phyloP scores from a whole-genome alignment of 2,113 vertebrate species.

The Pao palembangensis region DNA sequence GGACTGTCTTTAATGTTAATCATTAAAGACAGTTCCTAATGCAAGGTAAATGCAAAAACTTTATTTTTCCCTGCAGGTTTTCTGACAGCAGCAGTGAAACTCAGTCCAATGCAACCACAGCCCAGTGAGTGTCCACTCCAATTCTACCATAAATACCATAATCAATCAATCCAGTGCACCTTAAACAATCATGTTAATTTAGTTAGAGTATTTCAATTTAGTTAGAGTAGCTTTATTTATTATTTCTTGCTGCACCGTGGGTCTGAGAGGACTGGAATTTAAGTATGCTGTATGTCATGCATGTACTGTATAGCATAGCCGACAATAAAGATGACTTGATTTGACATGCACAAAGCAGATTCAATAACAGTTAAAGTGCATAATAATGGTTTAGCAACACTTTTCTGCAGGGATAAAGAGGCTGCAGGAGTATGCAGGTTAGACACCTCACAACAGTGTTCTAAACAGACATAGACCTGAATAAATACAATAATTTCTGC shows the following conservation, averaged over 20 bases:
- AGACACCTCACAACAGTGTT: background rate
- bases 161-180: too few relatives aligned
- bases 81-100: conserved; percentile 2
- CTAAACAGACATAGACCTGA: background rate
- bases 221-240: too few relatives aligned
- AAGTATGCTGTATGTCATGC: too few relatives aligned
- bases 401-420: conserved; percentile 54
- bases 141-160: background rate
- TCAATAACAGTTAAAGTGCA: background rate
- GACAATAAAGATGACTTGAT: too few relatives aligned
- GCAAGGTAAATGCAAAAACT: background rate
- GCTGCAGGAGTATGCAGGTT: conserved; percentile 70
- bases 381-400: background rate
- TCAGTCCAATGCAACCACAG: conserved; percentile 31
- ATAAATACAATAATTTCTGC: background rate
- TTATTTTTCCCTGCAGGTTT: conserved; percentile 50
- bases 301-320: too few relatives aligned
- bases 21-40: background rate
- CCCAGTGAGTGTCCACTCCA: conserved; percentile 64
- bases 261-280: too few relatives aligned
- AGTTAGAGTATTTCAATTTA: too few relatives aligned
- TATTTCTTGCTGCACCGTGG: too few relatives aligned
- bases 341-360: too few relatives aligned
- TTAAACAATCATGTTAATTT: too few relatives aligned
- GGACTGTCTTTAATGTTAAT: background rate